Evolutionary conservation across 2,888 invertebrate genomes (phyloP), one percentile per base, ranked within the genome.

Genomic region (Ectemnius cavifrons): DNA sequence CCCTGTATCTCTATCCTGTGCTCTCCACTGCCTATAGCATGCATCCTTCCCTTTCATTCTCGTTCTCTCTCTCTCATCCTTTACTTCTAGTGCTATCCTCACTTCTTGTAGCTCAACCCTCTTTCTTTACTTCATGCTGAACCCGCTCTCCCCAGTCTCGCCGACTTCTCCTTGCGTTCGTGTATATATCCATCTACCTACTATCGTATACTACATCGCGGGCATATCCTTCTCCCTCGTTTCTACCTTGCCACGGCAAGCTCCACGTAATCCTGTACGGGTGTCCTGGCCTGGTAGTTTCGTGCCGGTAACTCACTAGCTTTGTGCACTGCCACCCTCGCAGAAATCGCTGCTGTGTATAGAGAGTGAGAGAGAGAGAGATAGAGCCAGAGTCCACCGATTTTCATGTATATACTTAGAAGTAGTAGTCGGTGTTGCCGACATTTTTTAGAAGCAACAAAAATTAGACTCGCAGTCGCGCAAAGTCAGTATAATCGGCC

Each of bases 231-330:
- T 77, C 69, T 74, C 59, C 64, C 73, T 63, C 71, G 45, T 16
- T 75, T 75, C 73, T 71, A 68, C 63, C 70, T 72, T 67, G 56
- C 61, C 49, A 16, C 68, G 46, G 28, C 37, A 65, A 18, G 49
- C 63, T 18, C 18, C 46, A 49, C 46, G 46, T 66, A 56, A 37
- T 37, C 59, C n/a, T 57, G 67, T 58, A 72, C 69, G 69, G 75
- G 66, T 69, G 76, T 74, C 70, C 75, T 27, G 70, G 70, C 75
- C 67, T 68, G 58, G 46, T 67, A 68, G 73, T 72, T 78, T 76
- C 71, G 66, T 73, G 72, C 65, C 73, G 74, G 63, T 82, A 81
- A 81, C 81, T 79, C 81, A 77, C 75, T 79, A 70, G 67, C 71
- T 75, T 37, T 37, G 37, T 37, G 8, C 37, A 37, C 71, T 52